Evolutionary conservation across 1,140 invertebrate genomes (phyloP), one percentile per base, ranked within the genome.

Genomic region (Drosophila bifasciata): DNA sequence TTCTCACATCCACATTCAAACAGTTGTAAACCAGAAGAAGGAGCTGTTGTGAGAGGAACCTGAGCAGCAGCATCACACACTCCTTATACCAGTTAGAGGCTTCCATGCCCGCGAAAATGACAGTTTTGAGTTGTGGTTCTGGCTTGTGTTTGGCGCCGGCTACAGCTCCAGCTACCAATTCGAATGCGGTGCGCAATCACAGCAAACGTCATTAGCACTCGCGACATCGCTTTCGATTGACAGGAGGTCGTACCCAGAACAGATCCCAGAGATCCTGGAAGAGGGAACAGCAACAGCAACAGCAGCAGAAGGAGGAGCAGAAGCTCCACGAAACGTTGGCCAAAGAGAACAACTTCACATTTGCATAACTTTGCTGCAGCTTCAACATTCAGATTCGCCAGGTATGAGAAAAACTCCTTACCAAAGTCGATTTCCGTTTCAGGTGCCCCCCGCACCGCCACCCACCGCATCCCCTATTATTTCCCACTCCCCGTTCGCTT

Each of bases 131-230:
- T 77, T 67, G 68, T 63, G 69, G 58, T 60, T 63, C 69, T 57
- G 60, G 64, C 51, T 57, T 28, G 49, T 50, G 16, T 17, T 40
- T 53, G 32, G 59, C 58, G 32, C 32, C 32, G 32, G 32, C 32
- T 36, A 36, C 32, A 11, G 32, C 32, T 36, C 13, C 32, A 13
- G 11, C 32, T 36, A 11, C 11, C 32, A 36, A 36, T 57, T 73
- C 19, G 70, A 40, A 66, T 55, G 72, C 57, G 63, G 80, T 43
- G 32, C 76, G 73, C 83, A 85, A 85, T 86, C 83, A 86, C 78
- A 88, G 70, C 83, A 88, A 86, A 88, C 71, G 83, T 78, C 83
- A 88, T 85, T 86, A 85, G 81, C 81, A 85, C 68, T 76, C 83
- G 81, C 83, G 64, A 58, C 83, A 57, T 53, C 70, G 71, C 48